phyloP scores from a whole-genome alignment of 1,140 invertebrate species.

The Drosophila parabipectinata region DNA sequence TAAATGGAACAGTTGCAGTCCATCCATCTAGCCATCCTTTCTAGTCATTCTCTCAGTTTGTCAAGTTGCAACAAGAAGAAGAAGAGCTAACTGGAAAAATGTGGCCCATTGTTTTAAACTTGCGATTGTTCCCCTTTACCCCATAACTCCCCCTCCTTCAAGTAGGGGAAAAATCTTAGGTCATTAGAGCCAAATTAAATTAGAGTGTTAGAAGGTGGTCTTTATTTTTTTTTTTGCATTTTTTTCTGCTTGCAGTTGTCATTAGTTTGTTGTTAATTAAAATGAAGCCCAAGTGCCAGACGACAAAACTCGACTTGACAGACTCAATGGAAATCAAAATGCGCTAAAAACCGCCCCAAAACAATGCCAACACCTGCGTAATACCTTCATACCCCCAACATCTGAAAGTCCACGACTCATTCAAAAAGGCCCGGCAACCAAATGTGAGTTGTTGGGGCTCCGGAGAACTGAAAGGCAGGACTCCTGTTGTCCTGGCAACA shows the following conservation, averaged over 20 bases:
- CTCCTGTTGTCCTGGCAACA: constrained; percentile 71
- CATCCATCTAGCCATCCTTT: constrained; percentile 24
- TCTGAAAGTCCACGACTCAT: constrained; percentile 32
- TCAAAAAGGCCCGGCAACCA: constrained; percentile 65
- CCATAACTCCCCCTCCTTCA: neutral
- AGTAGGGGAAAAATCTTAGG: constrained; percentile 42
- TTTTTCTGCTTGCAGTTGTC: constrained; percentile 57
- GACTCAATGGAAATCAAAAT: constrained; percentile 68
- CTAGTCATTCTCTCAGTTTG: constrained; percentile 56
- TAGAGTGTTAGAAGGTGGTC: constrained; percentile 57
- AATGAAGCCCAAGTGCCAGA: constrained; percentile 69
- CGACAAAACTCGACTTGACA: constrained; percentile 45
- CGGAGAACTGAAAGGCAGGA: constrained; percentile 10
- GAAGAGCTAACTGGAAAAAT: constrained; percentile 56
- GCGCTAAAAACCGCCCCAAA: constrained; percentile 76
- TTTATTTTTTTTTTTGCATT: constrained; percentile 14
- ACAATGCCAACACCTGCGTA: constrained; percentile 74
- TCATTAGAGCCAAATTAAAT: constrained; percentile 76
- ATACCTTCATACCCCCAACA: constrained; percentile 23
- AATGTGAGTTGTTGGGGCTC: constrained; percentile 59
- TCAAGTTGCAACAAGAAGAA: constrained; percentile 14
- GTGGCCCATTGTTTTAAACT: constrained; percentile 68
- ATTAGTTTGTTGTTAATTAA: constrained; percentile 82
- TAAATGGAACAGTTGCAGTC: constrained; percentile 73
- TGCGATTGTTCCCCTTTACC: constrained; percentile 56